Base-by-base conservation (phyloP, 2,797 vertebrate species). In the Karalla daura region DNA sequence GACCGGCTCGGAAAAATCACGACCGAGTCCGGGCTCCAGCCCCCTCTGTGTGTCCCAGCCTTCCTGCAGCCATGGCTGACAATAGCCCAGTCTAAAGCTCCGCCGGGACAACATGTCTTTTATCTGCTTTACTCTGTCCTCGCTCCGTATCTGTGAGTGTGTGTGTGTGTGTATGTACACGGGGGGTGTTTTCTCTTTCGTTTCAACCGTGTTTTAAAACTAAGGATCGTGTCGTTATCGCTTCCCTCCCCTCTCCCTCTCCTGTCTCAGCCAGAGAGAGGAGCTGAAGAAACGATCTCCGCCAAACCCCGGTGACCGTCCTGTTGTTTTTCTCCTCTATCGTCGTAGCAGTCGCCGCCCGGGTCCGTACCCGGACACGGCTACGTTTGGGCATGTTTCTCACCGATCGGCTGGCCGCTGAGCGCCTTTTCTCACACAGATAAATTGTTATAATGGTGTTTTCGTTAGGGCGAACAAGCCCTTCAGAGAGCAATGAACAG, bases 51-150 rank as follows among this genome's bases (percentile, higher is more conserved):
- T 55, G 64, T 64, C 61, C 77, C 55, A 62, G 58, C 60, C 77
- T 32, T 71, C 74, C 83, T 25, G 83, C 74, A 80, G 82, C 78
- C 54, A 88, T 88, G 86, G 88, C 88, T 88, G 87, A 90, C 90
- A 85, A 84, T 62, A 83, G 71, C 81, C 75, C 63, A 47, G 76
- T 36, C 66, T 25, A 9, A 35, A 18, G 71, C 53, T 64, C 45
- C 3, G 18, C 44, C 25, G 30, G 33, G 28, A 5, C 15, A 0
- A 24, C 8, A 40, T 40, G 66, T 0, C 23, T 12, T 63, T 23
- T 27, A 23, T 13, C 28, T 30, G 3, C 28, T 30, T 2, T 30
- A n/a, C n/a, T n/a, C n/a, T n/a, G n/a, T n/a, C n/a, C n/a, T n/a
- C n/a, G n/a, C n/a, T n/a, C 5, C 28, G 28, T 10, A 10, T 30